These are phyloP conservation scores for Phenganax subtilis DNA, from an alignment of 92 coral and sea anemone genomes.

Conservation along the genomic window DNA sequence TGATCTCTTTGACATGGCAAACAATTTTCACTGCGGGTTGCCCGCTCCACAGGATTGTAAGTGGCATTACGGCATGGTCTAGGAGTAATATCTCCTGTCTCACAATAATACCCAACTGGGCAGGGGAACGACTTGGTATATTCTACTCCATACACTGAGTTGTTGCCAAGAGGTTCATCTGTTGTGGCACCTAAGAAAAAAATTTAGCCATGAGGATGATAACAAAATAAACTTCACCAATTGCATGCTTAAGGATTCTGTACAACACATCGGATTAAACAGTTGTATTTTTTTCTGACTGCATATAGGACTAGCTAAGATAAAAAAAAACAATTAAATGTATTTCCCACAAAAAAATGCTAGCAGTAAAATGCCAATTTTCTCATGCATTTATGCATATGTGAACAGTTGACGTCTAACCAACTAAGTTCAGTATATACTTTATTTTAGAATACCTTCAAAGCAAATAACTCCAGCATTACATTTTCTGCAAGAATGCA, in stretches of 20 bases:
- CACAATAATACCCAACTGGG: conserved; percentile 84
- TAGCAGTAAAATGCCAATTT: too few relatives aligned
- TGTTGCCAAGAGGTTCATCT: conserved; percentile 74
- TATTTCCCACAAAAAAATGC: too few relatives aligned
- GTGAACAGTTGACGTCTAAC: too few relatives aligned
- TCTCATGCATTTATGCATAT: too few relatives aligned
- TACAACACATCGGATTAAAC: too few relatives aligned
- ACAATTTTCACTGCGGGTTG: conserved; percentile 60
- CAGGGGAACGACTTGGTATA: conserved; percentile 74
- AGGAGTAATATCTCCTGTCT: conserved; percentile 60
- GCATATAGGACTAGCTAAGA: too few relatives aligned
- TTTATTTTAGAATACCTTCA: conserved; percentile 53
- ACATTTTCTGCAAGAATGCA: conserved; percentile 55
- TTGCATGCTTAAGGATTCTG: too few relatives aligned
- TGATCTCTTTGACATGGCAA: conserved; percentile 59
- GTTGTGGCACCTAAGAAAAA: conserved; percentile 71
- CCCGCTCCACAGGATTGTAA: conserved; percentile 61
- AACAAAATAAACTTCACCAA: too few relatives aligned
- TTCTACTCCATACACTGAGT: conserved; percentile 56
- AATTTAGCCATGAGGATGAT: not conserved
- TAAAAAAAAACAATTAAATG: too few relatives aligned
- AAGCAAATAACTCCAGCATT: conserved; percentile 90
- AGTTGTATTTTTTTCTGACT: too few relatives aligned
- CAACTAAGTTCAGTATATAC: not conserved
- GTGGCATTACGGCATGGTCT: conserved; percentile 79